phyloP scores from a whole-genome alignment of 2,888 invertebrate species.

The Colostygia pectinataria region DNA sequence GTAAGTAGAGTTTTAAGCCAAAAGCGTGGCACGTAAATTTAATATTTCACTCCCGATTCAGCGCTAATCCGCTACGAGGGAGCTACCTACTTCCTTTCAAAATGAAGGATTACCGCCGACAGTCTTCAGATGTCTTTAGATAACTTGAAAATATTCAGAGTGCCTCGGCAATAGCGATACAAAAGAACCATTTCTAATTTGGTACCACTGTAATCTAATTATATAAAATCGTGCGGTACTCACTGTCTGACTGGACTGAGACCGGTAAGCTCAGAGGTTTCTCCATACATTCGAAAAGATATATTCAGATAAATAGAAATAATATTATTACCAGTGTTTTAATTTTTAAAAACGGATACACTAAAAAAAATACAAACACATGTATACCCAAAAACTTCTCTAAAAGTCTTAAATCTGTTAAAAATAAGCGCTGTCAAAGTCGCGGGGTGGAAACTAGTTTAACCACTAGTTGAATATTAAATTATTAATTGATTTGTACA shows the following conservation, averaged over 20 bases:
- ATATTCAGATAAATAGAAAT: too few species aligned
- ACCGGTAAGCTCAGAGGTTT: too few species aligned
- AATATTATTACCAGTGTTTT: too few species aligned
- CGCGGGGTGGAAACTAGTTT: too few species aligned
- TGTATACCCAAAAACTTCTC: too few species aligned
- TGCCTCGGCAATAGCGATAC: slow-evolving; percentile 9
- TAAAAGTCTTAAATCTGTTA: too few species aligned
- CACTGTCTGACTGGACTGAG: too few species aligned
- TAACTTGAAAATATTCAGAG: slow-evolving; percentile 23
- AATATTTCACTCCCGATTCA: slow-evolving; percentile 55
- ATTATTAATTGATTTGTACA: not conserved
- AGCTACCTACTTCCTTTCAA: slow-evolving; percentile 33
- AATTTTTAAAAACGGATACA: too few species aligned
- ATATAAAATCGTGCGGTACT: slow-evolving; percentile 4
- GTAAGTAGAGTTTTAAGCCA: slow-evolving; percentile 4
- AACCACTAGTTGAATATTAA: slow-evolving; percentile 1
- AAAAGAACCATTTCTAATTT: slow-evolving; percentile 19
- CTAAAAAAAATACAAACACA: too few species aligned
- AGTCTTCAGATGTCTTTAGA: slow-evolving; percentile 27
- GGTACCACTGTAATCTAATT: not conserved
- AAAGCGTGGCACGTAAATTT: slow-evolving; percentile 45
- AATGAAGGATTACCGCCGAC: slow-evolving; percentile 42
- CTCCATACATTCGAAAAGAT: too few species aligned
- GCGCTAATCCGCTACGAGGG: slow-evolving; percentile 42
- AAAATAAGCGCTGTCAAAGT: too few species aligned